A percentile compares a stretch with the other conserved stretches of the same genome.
phyloP scores from a whole-genome alignment of 2,888 invertebrate species.

The Epinotia nisella region DNA sequence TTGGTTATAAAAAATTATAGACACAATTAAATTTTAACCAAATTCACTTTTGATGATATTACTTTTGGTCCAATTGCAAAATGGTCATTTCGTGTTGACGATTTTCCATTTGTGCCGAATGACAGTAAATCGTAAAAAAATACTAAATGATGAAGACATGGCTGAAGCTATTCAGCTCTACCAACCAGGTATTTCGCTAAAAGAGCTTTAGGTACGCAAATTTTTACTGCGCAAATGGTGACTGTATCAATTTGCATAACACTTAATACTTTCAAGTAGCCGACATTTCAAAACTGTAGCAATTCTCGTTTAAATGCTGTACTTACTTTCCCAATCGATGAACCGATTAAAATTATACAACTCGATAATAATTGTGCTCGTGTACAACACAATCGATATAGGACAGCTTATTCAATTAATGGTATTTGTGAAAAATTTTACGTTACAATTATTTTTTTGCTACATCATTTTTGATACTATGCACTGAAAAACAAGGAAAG shows the following conservation, averaged over 20 bases:
- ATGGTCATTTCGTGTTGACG: too few relatives aligned
- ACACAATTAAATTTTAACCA: too few relatives aligned
- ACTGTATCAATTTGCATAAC: slow-evolving; percentile 37
- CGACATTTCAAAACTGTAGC: slow-evolving; percentile 37
- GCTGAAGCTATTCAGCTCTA: background rate
- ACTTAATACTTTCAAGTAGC: slow-evolving; percentile 30
- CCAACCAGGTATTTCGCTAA: background rate
- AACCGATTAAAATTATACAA: slow-evolving; percentile 46
- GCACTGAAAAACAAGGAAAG: too few relatives aligned
- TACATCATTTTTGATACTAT: too few relatives aligned
- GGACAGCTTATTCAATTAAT: slow-evolving; percentile 17
- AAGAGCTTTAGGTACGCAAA: slow-evolving; percentile 11
- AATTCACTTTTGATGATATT: too few relatives aligned
- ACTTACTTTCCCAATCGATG: slow-evolving; percentile 45
- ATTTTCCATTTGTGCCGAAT: too few relatives aligned
- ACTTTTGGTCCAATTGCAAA: too few relatives aligned
- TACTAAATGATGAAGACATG: too few relatives aligned
- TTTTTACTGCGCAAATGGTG: slow-evolving; percentile 20
- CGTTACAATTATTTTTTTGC: too few relatives aligned
- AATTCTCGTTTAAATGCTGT: slow-evolving; percentile 30
- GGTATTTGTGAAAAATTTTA: background rate
- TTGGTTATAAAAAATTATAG: too few relatives aligned
- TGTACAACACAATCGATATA: slow-evolving; percentile 42
- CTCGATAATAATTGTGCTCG: slow-evolving; percentile 43
- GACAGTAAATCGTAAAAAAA: too few relatives aligned